Base-by-base conservation (phyloP, 1,140 invertebrate genomes). In the Pseudobourletiella spinata region DNA sequence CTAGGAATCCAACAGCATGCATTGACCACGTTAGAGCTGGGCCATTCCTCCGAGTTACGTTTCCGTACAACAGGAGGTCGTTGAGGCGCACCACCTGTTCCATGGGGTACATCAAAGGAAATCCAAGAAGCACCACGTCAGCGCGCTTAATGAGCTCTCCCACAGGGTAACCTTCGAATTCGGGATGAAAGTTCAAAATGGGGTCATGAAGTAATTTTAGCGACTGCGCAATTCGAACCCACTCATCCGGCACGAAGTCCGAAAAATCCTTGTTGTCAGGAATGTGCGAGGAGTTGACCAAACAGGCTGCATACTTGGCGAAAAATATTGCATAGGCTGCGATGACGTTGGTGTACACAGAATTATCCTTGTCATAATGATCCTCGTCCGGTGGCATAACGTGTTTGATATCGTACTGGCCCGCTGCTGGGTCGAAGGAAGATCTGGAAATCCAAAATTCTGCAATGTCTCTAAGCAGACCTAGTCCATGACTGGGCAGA, bases 371-470 rank as follows among this genome's bases (percentile, higher is more conserved):
- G 28, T 62, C 43, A 32, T 66, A 64, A 55, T 66, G 66, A 58
- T 78, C 72, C 66, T 79, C 78, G 71, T 79, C 78, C 30, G 78
- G 78, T 20, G 76, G 75, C 75, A 78, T 78, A 4, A 79, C 78
- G 51, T 66, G 77, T 79, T 68, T 70, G 39, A 72, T 72, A 29
- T 71, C 71, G 59, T 70, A 65, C 8, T 55, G 58, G 14, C 44
- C 43, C 0, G 66, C 64, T 18, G 18, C 39, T 16, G 46, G 18
- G 51, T 71, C 63, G 25, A 32, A 70, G 14, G 22, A 54, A 2
- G 63, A 59, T 22, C 70, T 61, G 15, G 63, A 65, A 18, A 64
- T 65, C 75, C 75, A 79, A 59, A 77, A 79, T 25, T 75, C 66
- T 3, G 76, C 77, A 52, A 79, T 75, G 35, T 73, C 74, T 50